Evolutionary conservation across 2,797 vertebrate species (phyloP).

Genomic region (Enteromius anoplus): DNA sequence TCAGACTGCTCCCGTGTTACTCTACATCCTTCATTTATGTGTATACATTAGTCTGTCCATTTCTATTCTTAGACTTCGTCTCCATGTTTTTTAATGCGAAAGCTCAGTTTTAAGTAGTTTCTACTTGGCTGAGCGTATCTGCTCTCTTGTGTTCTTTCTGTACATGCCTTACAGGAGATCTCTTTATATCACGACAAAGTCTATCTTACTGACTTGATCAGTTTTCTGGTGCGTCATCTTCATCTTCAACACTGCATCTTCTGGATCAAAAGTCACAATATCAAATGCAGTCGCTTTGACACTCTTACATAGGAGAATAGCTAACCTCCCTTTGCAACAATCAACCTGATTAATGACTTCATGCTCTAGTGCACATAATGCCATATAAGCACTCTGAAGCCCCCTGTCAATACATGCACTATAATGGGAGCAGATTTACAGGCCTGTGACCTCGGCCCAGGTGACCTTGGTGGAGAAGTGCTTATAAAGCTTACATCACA

Average conservation of each 20-base stretch:
- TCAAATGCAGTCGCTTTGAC: background rate
- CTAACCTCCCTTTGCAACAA: constrained; percentile 16
- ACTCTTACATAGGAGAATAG: background rate
- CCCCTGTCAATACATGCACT: background rate
- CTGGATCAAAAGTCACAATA: background rate
- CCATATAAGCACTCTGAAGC: constrained; percentile 26
- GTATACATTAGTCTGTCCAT: background rate
- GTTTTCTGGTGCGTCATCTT: background rate
- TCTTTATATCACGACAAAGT: background rate
- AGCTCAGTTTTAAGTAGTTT: constrained; percentile 2
- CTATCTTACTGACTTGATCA: background rate
- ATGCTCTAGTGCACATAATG: constrained; percentile 24
- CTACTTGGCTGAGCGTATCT: background rate
- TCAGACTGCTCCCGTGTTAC: background rate
- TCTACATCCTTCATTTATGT: background rate
- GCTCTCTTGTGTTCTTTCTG: background rate
- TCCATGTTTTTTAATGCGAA: background rate
- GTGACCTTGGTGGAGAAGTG: constrained; percentile 60
- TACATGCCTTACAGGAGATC: background rate
- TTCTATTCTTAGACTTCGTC: constrained; percentile 7
- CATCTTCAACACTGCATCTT: background rate
- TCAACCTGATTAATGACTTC: constrained; percentile 24
- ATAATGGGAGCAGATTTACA: constrained; percentile 4
- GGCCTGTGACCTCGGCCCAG: constrained; percentile 12
- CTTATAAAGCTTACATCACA: constrained; percentile 35